A percentile compares a stretch with the other conserved stretches of the same genome.
These are phyloP conservation scores for Napeogenes sylphis DNA, from an alignment of 2,888 invertebrate genomes.

Conservation along the genomic window DNA sequence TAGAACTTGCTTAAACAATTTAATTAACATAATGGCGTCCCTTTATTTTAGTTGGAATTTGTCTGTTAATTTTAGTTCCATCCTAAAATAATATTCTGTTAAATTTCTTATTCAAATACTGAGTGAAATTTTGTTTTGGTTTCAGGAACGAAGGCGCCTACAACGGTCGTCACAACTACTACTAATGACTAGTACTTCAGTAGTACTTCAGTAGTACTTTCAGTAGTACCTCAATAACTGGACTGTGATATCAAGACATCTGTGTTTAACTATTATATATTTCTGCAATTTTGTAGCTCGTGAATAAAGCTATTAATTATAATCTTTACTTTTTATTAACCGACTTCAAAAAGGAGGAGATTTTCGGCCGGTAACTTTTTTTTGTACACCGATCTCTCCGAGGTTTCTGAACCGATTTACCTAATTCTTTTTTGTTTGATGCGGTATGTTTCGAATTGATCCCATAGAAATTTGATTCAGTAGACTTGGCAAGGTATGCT, in stretches of 20 bases:
- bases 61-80: background rate
- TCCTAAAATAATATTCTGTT: background rate
- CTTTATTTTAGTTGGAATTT: slow-evolving; percentile 10
- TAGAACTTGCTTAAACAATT: background rate
- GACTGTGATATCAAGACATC: slow-evolving; percentile 60
- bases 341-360: background rate
- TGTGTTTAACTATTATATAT: slow-evolving; percentile 18
- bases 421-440: too few relatives aligned
- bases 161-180: slow-evolving; percentile 43
- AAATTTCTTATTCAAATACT: too few relatives aligned
- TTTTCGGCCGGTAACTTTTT: too few relatives aligned
- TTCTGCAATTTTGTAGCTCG: slow-evolving; percentile 38
- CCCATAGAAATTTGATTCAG: too few relatives aligned
- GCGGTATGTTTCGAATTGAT: too few relatives aligned
- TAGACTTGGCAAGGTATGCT: too few relatives aligned
- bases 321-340: slow-evolving; percentile 3
- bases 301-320: slow-evolving; percentile 33
- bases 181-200: slow-evolving; percentile 37
- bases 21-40: slow-evolving; percentile 9
- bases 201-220: slow-evolving; percentile 19
- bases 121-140: slow-evolving; percentile 25
- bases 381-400: too few relatives aligned
- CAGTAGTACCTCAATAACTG: slow-evolving; percentile 49
- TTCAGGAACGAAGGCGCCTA: slow-evolving; percentile 57
- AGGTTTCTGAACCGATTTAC: too few relatives aligned